Evolutionary conservation across 1,140 invertebrate species (phyloP).

Genomic region (Drosophila quadrilineata): DNA sequence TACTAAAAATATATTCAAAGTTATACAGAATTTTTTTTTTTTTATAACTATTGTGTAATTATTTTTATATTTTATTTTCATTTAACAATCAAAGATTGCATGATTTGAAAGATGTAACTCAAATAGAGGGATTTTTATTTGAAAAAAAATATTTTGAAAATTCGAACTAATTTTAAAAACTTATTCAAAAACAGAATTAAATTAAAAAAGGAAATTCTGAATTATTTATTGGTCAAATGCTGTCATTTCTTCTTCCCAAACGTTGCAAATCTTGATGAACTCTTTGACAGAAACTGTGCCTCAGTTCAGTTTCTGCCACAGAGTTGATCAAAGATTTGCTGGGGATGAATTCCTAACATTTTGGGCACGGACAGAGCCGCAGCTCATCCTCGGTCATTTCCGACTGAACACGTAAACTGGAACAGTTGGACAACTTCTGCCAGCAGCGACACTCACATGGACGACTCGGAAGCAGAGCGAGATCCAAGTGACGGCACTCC

Average conservation of each 20-base stretch:
- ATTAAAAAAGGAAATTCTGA: neutral
- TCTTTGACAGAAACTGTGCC: neutral
- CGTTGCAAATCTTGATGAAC: neutral
- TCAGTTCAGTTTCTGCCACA: neutral
- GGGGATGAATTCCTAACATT: neutral
- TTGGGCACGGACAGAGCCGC: neutral
- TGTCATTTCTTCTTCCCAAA: neutral
- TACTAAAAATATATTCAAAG: too few species aligned
- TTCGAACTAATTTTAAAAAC: too few species aligned
- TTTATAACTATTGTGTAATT: too few species aligned
- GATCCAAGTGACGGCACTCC: constrained; percentile 33
- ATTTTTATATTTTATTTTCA: too few species aligned
- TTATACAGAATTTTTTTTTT: too few species aligned
- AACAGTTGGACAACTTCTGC: neutral
- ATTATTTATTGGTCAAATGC: neutral
- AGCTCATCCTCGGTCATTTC: neutral
- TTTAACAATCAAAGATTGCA: too few species aligned
- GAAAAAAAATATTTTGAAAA: too few species aligned
- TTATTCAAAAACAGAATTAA: neutral
- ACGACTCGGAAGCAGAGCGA: neutral
- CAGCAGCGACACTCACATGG: constrained; percentile 9
- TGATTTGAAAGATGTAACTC: too few species aligned
- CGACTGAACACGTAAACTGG: neutral
- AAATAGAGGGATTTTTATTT: too few species aligned
- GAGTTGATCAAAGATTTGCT: neutral